Base-by-base conservation (phyloP, 2,113 vertebrate genomes). In the Gobio gobio region DNA sequence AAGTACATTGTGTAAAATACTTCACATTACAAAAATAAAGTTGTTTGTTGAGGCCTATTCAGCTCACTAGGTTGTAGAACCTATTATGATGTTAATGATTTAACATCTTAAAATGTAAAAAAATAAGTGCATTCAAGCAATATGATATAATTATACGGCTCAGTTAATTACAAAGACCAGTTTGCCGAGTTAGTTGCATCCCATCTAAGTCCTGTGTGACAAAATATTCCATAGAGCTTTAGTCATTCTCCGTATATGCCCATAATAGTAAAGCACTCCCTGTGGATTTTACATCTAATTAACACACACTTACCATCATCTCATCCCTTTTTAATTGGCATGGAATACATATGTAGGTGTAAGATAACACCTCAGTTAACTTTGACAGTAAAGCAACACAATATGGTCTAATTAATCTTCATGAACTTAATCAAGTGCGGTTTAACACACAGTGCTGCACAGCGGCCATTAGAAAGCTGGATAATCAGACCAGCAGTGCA, bases 221-320 rank as follows among this genome's bases (percentile, higher is more conserved):
- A 63, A 79, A 79, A 63, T 79, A 79, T 45, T 47, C 63, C 79
- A 51, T 7, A 29, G 78, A 80, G 75, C 16, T 77, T 56, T 77
- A 58, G 59, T 47, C 16, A 6, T 64, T 59, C 76, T 77, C 51
- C 22, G 51, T 45, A 63, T 36, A 10, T 13, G 26, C 74, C 43
- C 24, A 64, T 68, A 68, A 68, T 82, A 82, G 16, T 26, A 54
- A 51, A 64, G 18, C 56, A 22, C 22, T 54, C 79, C 79, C 79
- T 22, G 63, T 12, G 24, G 79, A 82, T 36, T n/a, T 14, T 51
- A 82, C 63, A 9, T 49, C 63, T 54, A n/a, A 82, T 82, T 49
- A 82, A 54, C 47, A n/a, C 45, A 16, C 79, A 33, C 43, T 36
- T 26, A 45, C 36, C 16, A 3, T 22, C 14, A 51, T 43, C 73